phyloP scores from a whole-genome alignment of 2,113 vertebrate species.

The Tinamus guttatus region DNA sequence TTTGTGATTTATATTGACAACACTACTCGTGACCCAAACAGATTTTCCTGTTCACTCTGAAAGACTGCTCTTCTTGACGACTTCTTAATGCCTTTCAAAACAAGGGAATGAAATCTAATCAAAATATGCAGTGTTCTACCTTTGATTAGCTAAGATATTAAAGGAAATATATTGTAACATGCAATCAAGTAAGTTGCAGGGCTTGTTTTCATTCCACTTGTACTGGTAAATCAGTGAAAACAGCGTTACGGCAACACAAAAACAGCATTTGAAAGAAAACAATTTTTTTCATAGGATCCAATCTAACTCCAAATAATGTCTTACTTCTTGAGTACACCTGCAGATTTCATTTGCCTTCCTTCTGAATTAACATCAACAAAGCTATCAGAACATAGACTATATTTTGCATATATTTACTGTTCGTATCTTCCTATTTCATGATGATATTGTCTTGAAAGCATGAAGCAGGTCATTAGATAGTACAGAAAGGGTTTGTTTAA shows the following conservation, averaged over 20 bases:
- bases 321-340: background rate
- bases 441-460: background rate
- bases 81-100: background rate
- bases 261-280: background rate
- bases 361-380: background rate
- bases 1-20: constrained; percentile 20
- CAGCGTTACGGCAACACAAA: background rate
- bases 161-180: background rate
- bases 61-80: background rate
- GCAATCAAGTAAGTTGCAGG: background rate
- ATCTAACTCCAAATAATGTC: background rate
- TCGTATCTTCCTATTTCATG: background rate
- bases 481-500: background rate
- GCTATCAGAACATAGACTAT: background rate
- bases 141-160: background rate
- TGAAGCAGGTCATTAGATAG: background rate
- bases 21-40: background rate
- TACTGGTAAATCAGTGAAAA: background rate
- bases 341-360: background rate
- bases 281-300: background rate
- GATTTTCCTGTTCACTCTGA: background rate
- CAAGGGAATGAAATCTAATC: background rate
- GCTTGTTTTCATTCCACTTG: background rate
- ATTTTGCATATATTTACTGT: background rate
- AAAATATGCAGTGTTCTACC: background rate